Conservation (phyloP, 2,797 vertebrate genomes). For the Sebastolobus alascanus region DNA sequence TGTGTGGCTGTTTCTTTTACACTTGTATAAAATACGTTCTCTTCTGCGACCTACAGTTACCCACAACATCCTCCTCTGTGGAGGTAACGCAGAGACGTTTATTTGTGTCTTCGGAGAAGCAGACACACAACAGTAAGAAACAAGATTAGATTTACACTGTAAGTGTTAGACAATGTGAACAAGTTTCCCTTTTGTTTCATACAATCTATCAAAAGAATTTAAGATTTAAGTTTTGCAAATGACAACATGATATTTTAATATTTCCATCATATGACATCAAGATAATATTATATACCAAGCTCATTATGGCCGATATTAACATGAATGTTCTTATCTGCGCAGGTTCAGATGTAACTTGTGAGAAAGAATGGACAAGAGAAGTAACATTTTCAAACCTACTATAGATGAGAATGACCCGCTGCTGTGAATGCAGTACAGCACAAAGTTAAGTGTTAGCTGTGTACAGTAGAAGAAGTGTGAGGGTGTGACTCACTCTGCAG, state of each 20-base stretch:
- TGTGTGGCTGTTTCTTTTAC: no score
- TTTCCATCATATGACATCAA: not conserved
- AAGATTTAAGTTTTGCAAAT: not conserved
- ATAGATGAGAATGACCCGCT: not conserved
- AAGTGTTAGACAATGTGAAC: no score
- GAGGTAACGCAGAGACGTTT: no score
- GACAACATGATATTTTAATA: slow-evolving; percentile 1
- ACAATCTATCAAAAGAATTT: not conserved
- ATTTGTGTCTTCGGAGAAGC: no score
- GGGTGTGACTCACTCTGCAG: slow-evolving; percentile 92
- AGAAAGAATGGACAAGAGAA: not conserved
- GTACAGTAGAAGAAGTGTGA: not conserved
- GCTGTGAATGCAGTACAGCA: not conserved
- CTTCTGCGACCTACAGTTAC: no score
- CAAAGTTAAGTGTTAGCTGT: not conserved
- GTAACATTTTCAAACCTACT: not conserved
- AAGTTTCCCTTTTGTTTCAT: not conserved
- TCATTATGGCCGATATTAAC: no score
- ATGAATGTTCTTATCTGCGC: not conserved
- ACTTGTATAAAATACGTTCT: no score
- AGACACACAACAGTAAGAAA: no score
- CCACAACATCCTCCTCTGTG: no score
- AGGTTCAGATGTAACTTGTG: no score
- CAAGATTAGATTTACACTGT: no score
- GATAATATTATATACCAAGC: no score